Conservation (phyloP, 2,888 invertebrate species). For the Eupithecia subumbrata region DNA sequence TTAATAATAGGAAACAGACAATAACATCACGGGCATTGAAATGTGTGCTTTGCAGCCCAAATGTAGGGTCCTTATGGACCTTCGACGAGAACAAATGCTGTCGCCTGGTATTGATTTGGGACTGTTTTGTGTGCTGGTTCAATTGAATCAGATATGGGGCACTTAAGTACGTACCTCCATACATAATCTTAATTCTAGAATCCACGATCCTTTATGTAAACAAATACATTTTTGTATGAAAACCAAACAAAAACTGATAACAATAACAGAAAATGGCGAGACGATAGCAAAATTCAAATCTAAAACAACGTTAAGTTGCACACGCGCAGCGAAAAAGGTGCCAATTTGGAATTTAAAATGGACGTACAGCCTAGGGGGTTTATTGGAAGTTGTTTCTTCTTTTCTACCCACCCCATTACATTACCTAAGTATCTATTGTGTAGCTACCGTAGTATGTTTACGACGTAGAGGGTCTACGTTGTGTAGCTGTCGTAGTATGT, state of each 20-base stretch:
- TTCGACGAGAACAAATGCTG: conserved; percentile 21
- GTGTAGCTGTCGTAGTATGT: no score
- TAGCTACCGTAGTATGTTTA: no score
- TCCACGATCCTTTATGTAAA: neutral
- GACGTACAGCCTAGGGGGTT: no score
- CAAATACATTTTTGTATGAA: neutral
- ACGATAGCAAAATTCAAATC: no score
- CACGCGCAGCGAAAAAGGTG: no score
- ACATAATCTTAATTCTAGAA: neutral
- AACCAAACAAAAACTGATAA: neutral
- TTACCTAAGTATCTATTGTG: no score
- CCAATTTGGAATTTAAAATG: no score
- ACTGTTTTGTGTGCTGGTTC: neutral
- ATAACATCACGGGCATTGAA: conserved; percentile 9
- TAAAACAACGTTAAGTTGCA: no score
- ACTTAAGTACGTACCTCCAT: neutral
- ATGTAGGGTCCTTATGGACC: conserved; percentile 11
- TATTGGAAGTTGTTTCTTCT: no score
- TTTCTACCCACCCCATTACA: no score
- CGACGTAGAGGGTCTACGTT: no score
- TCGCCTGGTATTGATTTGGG: conserved; percentile 13
- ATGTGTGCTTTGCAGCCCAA: conserved; percentile 5
- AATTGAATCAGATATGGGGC: neutral
- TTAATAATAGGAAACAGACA: conserved; percentile 23
- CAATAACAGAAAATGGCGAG: neutral